Evolutionary conservation across 35 echinoderm and acorn worm species (phyloP), one percentile per base, ranked within the genome.

Genomic region (Ptychodera flava): DNA sequence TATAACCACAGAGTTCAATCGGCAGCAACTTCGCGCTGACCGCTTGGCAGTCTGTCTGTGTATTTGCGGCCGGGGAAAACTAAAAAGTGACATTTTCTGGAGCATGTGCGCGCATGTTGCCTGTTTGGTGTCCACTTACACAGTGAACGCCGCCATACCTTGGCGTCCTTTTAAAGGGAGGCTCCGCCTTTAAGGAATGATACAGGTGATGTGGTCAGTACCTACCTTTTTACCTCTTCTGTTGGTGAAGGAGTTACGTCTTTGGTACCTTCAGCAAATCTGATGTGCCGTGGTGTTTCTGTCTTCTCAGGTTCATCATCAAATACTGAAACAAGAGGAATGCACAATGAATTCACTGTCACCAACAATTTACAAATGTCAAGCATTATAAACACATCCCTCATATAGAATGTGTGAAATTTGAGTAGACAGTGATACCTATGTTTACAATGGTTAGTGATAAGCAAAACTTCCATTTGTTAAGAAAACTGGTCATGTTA

Each of bases 221-320:
- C n/a, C n/a, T n/a, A n/a, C n/a, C n/a, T n/a, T n/a, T n/a, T 81
- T 37, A 45, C 14, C 32, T 89, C 81, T 37, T 53, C 53, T 1
- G 38, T 79, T 33, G 89, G 84, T 29, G 89, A 91, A 1, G 89
- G 89, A 30, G 89, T 79, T 38, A 77, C 81, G 16, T 38, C 84
- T 81, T 80, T 81, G 1, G 81, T 90, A 28, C 83, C 89, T 6
- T 84, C 81, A 29, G 89, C 84, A 78, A 91, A 91, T 36, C 77
- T 85, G 31, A 91, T 91, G 27, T 85, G 78, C 32, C 33, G 10
- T 37, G 35, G 16, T 37, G 82, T 29, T 1, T 16, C 82, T 36
- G 35, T 1, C 28, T 83, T 14, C 37, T 36, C 16, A 28, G 34
- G 14, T 33, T 31, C 27, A 10, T 79, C 22, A 81, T 81, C 80